Base-by-base conservation (phyloP, 23 tunicate genomes). In the Halocynthia aurantium region DNA sequence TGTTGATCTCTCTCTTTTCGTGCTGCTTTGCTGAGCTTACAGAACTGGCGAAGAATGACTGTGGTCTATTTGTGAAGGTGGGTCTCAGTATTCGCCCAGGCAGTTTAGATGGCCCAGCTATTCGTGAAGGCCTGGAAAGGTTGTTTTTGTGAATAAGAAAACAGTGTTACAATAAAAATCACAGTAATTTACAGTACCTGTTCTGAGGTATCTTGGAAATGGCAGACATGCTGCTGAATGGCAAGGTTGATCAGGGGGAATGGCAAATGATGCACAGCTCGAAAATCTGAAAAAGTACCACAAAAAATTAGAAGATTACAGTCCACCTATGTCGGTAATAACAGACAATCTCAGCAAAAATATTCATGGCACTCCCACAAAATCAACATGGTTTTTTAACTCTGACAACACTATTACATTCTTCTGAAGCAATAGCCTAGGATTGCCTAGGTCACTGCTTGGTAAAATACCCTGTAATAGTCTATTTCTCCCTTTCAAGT, bases 131-230 rank as follows among this genome's bases (percentile, higher is more conserved):
- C 19, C 70, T 65, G 70, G n/a, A 13, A 58, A 58, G 4, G 17
- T 58, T 13, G 1, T 13, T n/a, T 58, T 13, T 58, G 15, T n/a
- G 17, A 1, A 13, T 58, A 2, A 13, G 63, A 58, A 58, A 13
- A 58, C 63, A 15, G 17, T 13, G 17, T 58, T 13, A 58, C 15
- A 58, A 65, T 6, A 65, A 65, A 65, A 20, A 9, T 10, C 10
- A 10, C 10, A 19, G 22, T 15, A 65, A 15, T 20, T 10, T 20
- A 11, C 22, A 65, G 22, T 15, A 65, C 70, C 70, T 65, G 70
- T 65, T 65, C 70, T 65, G 70, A 15, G 70, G 70, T 65, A 65
- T 65, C 31, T 65, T 65, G 10, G 70, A 65, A 65, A 49, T 65
- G 44, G 44, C 44, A 1, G 70, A 65, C 70, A 65, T 65, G 18